Base-by-base conservation (phyloP, 1,140 invertebrate genomes). In the Ips typographus region DNA sequence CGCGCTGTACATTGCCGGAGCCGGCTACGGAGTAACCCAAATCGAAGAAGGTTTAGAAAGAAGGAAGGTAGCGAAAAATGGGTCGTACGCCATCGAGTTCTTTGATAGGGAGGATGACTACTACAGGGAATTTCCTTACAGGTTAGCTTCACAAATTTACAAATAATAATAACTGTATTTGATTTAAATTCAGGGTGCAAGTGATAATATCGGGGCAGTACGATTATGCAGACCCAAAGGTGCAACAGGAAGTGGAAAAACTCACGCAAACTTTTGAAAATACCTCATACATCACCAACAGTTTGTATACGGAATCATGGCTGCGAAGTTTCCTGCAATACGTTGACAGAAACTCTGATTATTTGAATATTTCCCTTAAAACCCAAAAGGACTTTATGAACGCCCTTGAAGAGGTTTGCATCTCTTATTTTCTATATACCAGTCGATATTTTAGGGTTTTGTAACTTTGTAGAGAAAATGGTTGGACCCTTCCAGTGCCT, bases 261-360 rank as follows among this genome's bases (percentile, higher is more conserved):
- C 81, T 98, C 42, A 91, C 93, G 0, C 84, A 87, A 60, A 87
- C 85, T 36, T 85, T 98, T 71, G 95, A 97, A 78, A 89, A 89
- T 56, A 93, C 91, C 0, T 86, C 87, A 0, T 96, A 91, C 78
- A 90, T 96, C 40, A 89, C 89, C 2, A 86, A 85, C 6, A 87
- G 90, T 0, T 77, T 92, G 0, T 95, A 94, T 76, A 94, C 94
- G 0, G 94, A 96, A 80, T 96, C 93, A 1, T 98, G 95, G 95
- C 78, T 98, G 1, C 83, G 94, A 64, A 90, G 89, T 42, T 98
- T 95, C 76, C 80, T 94, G 0, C 87, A 86, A 42, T 96, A 95
- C 76, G 84, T 91, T 0, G 86, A 87, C 3, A 82, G 88, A 68
- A 93, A 91, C 75, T 84, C 89, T 66, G 90, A 92, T 44, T 90